phyloP scores from a whole-genome alignment of 2,888 invertebrate genomes.

The Epinotia brunnichana region DNA sequence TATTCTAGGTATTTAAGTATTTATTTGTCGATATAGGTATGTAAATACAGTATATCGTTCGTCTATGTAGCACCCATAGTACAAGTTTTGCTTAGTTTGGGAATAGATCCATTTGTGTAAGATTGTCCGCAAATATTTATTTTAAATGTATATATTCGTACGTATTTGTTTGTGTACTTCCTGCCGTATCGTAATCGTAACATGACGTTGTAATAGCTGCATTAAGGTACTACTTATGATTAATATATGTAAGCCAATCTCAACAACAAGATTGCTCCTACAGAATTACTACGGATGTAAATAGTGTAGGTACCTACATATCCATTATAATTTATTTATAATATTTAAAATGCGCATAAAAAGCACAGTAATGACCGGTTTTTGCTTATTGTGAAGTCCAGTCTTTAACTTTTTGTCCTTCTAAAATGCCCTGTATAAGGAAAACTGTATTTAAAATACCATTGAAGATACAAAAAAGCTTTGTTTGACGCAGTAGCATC shows the following conservation, averaged over 20 bases:
- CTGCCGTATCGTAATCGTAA: background rate
- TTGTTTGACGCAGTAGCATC: background rate
- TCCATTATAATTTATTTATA: too few relatives aligned
- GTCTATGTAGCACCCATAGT: too few relatives aligned
- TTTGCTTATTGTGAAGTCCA: slow-evolving; percentile 8
- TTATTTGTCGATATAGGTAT: too few relatives aligned
- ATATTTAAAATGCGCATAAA: slow-evolving; percentile 9
- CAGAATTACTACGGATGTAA: background rate
- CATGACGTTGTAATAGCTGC: background rate
- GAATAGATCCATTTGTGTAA: too few relatives aligned
- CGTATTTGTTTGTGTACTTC: too few relatives aligned
- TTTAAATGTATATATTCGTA: too few relatives aligned
- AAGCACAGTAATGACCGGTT: slow-evolving; percentile 13
- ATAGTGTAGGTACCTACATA: too few relatives aligned
- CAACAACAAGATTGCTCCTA: background rate
- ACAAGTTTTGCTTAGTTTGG: too few relatives aligned
- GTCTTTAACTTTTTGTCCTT: slow-evolving; percentile 1
- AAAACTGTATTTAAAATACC: background rate
- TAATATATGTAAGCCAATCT: background rate
- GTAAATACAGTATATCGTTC: too few relatives aligned
- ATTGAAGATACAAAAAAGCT: background rate
- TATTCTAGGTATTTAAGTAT: too few relatives aligned
- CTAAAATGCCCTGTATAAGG: slow-evolving; percentile 4
- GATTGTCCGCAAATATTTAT: too few relatives aligned
- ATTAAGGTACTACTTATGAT: background rate